Base-by-base conservation (phyloP, 1,140 invertebrate genomes). In the Drosophila insularis region DNA sequence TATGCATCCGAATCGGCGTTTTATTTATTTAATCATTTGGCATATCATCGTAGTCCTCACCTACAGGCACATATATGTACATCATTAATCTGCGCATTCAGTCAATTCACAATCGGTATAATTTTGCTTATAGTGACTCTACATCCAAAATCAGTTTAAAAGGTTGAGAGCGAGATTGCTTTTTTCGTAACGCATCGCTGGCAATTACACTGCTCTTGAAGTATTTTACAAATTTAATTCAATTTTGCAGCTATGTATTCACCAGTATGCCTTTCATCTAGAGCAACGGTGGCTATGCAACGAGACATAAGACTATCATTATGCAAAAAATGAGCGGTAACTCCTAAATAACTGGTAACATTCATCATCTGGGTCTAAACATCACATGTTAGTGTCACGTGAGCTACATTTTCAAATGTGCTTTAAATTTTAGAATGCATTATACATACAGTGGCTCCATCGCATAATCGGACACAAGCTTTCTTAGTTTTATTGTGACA, bases 111-210 rank as follows among this genome's bases (percentile, higher is more conserved):
- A 23, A 23, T 23, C 2, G 0, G 5, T 27, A 27, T 27, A 27
- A 27, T 27, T 27, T 27, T 27, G 23, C 23, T 27, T 27, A 27
- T 27, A 5, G 23, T 27, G 1, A 27, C 23, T 56, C 31, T 23
- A 32, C 54, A 56, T 56, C 54, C 54, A 56, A 56, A 56, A 56
- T 56, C 21, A 56, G 54, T 32, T 56, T 56, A 27, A 8, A 23
- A 56, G 54, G 54, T 56, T 56, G 10, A 56, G 54, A 56, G 21
- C 54, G 4, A 56, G 54, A 23, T 56, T 56, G 54, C 11, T 56
- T 56, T 56, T 31, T 23, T 56, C 54, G 54, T 31, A 31, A 56
- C 11, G 54, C 54, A 56, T 56, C 54, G 23, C 54, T 56, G 19
- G 54, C 37, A 1, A 39, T 1, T 39, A 39, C 37, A 39, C 37